Conservation (phyloP, 2,113 vertebrate genomes). For the Noturus placidus region DNA sequence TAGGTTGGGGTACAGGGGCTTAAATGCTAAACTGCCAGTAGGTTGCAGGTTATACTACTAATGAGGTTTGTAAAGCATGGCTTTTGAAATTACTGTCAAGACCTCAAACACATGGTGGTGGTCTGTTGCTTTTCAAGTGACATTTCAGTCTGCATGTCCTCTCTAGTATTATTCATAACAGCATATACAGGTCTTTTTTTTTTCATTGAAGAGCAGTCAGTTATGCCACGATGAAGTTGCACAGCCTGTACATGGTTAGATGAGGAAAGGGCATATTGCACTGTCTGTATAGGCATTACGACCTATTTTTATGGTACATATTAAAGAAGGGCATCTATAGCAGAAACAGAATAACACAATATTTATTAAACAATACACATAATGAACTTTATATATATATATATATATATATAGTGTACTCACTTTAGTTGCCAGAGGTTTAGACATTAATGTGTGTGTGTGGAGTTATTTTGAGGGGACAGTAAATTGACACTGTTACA, state of each 20-base stretch:
- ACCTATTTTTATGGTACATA: neutral
- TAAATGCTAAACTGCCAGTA: slow-evolving; percentile 28
- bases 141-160: slow-evolving; percentile 28
- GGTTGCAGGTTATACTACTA: neutral
- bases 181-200: neutral
- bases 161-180: slow-evolving; percentile 23
- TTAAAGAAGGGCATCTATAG: neutral
- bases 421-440: too few relatives aligned
- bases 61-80: slow-evolving; percentile 30
- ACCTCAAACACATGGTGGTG: slow-evolving; percentile 14
- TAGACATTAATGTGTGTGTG: too few relatives aligned
- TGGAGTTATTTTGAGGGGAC: too few relatives aligned
- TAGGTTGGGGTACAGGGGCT: neutral
- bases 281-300: neutral
- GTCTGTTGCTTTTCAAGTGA: slow-evolving; percentile 31
- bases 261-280: neutral
- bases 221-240: neutral
- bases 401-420: too few relatives aligned
- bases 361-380: too few relatives aligned
- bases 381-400: too few relatives aligned
- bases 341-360: neutral
- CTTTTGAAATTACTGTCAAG: slow-evolving; percentile 45
- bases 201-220: neutral
- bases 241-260: neutral
- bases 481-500: too few relatives aligned